These are phyloP conservation scores for Hemibagrus guttatus DNA, from an alignment of 2,797 vertebrate genomes.

Conservation along the genomic window DNA sequence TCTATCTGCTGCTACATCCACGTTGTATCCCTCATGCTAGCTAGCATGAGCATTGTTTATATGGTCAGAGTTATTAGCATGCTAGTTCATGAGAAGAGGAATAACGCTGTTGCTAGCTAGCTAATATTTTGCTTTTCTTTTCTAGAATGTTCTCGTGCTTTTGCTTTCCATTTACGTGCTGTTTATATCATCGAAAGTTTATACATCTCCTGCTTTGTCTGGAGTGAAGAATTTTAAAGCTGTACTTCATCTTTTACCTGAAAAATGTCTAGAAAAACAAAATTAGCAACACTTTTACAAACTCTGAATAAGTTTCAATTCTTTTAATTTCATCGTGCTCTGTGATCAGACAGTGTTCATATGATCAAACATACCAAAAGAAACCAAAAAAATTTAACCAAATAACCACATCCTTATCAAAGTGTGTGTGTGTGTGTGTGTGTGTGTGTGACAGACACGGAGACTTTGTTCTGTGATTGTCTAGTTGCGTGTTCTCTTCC, in stretches of 20 bases:
- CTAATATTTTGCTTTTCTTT: not conserved
- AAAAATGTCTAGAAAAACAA: too few species aligned
- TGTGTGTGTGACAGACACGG: conserved; percentile 17
- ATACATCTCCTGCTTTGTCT: not conserved
- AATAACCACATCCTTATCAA: not conserved
- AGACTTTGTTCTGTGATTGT: conserved; percentile 51
- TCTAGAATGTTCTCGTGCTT: too few species aligned
- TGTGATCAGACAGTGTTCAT: not conserved
- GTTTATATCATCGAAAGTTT: not conserved
- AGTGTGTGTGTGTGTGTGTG: conserved; percentile 31
- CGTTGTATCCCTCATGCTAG: not conserved
- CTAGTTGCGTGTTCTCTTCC: conserved; percentile 26
- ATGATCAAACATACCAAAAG: conserved; percentile 17
- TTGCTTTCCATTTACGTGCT: too few species aligned
- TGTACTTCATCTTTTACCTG: not conserved
- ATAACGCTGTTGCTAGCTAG: not conserved
- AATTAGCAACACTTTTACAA: not conserved
- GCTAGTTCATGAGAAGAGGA: not conserved
- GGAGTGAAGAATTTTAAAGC: not conserved
- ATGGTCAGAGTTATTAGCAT: not conserved
- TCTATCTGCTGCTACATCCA: not conserved
- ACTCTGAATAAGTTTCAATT: not conserved
- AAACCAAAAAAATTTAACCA: too few species aligned
- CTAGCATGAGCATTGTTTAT: not conserved
- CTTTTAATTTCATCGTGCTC: not conserved